Evolutionary conservation across 2,888 invertebrate genomes (phyloP).

Genomic region (Cyclophora punctaria): DNA sequence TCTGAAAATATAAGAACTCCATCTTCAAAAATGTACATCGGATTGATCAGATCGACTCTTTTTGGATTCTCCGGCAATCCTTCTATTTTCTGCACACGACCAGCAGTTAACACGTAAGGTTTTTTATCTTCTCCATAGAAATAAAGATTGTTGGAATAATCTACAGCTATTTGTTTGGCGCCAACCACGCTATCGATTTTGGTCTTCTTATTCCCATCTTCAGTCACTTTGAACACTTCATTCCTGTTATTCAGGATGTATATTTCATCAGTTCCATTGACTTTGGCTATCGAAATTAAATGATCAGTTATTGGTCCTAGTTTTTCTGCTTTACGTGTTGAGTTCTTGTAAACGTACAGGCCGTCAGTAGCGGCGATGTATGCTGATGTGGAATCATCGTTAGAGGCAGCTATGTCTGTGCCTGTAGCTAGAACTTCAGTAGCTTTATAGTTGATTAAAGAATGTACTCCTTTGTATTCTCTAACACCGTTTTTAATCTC

Average conservation of each 20-base stretch:
- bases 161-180: not conserved
- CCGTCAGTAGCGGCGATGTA: constrained; percentile 31
- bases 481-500: constrained; percentile 23
- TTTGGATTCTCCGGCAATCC: constrained; percentile 36
- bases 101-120: constrained; percentile 31
- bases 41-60: constrained; percentile 31
- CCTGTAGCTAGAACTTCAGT: constrained; percentile 35
- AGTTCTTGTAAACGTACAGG: constrained; percentile 28
- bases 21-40: constrained; percentile 36
- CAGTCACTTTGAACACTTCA: constrained; percentile 25
- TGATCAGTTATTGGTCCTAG: constrained; percentile 41
- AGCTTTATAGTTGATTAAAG: constrained; percentile 21
- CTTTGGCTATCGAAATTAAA: constrained; percentile 35
- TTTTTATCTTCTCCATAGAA: not conserved
- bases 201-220: not conserved
- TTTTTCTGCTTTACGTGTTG: constrained; percentile 29
- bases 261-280: constrained; percentile 33
- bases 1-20: constrained; percentile 34
- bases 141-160: not conserved
- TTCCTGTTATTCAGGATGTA: constrained; percentile 44
- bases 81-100: constrained; percentile 33
- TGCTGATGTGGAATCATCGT: constrained; percentile 26
- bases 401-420: constrained; percentile 27
- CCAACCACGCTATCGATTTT: not conserved
- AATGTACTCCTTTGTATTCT: constrained; percentile 35